phyloP scores from a whole-genome alignment of 1,140 invertebrate species.

The Drosophila albomicans region DNA sequence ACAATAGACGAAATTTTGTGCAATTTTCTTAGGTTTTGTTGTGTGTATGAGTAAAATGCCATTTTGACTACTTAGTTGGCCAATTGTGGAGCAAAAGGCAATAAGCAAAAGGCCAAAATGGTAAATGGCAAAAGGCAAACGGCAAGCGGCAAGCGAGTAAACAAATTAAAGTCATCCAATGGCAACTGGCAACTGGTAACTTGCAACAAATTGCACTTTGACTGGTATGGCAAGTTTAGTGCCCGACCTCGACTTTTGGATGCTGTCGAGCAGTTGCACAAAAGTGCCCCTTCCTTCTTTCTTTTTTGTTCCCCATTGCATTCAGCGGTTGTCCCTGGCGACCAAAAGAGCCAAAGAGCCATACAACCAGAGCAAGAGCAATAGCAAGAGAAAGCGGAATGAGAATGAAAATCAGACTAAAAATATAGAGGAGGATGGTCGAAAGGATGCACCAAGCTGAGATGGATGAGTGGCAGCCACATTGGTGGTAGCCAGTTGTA shows the following conservation, averaged over 20 bases:
- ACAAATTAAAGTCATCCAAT: constrained; percentile 74
- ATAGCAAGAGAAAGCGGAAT: not conserved
- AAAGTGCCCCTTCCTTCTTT: constrained; percentile 48
- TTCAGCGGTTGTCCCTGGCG: constrained; percentile 74
- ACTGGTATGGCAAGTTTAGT: constrained; percentile 76
- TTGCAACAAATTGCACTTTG: constrained; percentile 79
- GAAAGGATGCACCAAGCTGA: constrained; percentile 39
- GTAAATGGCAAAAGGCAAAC: constrained; percentile 24
- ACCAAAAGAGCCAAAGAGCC: constrained; percentile 42
- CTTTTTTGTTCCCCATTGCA: constrained; percentile 48
- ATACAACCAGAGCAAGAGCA: not conserved
- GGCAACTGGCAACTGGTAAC: constrained; percentile 34
- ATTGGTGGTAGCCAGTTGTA: constrained; percentile 27
- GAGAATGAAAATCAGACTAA: constrained; percentile 10
- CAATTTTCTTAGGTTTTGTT: constrained; percentile 4
- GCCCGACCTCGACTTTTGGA: constrained; percentile 49
- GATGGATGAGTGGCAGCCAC: constrained; percentile 55
- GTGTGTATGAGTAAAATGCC: constrained; percentile 5
- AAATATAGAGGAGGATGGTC: constrained; percentile 18
- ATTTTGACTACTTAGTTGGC: constrained; percentile 36
- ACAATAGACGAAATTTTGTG: constrained; percentile 1
- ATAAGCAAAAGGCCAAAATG: constrained; percentile 29
- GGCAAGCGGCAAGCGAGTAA: constrained; percentile 60
- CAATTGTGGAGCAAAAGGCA: constrained; percentile 20
- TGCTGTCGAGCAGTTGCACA: constrained; percentile 30